Conservation (phyloP, 2,888 invertebrate species). For the Andrena minutula region DNA sequence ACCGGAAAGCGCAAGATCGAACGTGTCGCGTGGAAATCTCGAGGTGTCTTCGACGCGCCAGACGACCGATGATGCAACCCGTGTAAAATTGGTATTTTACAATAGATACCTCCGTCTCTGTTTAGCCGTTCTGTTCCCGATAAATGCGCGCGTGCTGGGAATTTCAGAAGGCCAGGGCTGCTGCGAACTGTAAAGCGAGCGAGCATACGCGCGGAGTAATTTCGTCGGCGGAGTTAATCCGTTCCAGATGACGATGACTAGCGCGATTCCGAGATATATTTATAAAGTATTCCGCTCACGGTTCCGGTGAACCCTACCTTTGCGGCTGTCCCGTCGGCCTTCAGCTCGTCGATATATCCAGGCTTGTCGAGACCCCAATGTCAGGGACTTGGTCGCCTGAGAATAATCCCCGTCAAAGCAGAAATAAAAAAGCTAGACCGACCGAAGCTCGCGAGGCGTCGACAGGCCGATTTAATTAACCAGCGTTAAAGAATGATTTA, state of each 20-base stretch:
- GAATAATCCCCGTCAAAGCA: neutral
- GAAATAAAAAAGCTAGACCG: neutral
- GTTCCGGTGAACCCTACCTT: neutral
- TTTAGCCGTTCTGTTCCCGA: constrained; percentile 4
- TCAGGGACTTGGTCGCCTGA: neutral
- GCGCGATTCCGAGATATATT: constrained; percentile 25
- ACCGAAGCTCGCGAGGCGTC: constrained; percentile 3
- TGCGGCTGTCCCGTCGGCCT: neutral
- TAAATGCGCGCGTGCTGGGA: constrained; percentile 7
- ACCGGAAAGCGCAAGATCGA: neutral
- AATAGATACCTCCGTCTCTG: constrained; percentile 33
- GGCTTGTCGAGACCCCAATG: constrained; percentile 11
- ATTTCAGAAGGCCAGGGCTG: constrained; percentile 44
- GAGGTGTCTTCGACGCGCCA: constrained; percentile 27
- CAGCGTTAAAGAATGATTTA: constrained; percentile 12
- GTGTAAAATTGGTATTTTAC: constrained; percentile 54
- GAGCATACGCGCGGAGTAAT: neutral
- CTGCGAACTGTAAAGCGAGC: constrained; percentile 5
- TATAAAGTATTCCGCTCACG: constrained; percentile 13
- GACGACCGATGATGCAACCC: constrained; percentile 52
- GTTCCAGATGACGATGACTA: constrained; percentile 40
- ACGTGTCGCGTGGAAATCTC: neutral
- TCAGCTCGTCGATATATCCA: constrained; percentile 47
- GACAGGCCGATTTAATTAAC: constrained; percentile 47
- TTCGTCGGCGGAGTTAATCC: constrained; percentile 29